phyloP scores from a whole-genome alignment of 2,113 vertebrate species.

The Odobenus rosmarus region DNA sequence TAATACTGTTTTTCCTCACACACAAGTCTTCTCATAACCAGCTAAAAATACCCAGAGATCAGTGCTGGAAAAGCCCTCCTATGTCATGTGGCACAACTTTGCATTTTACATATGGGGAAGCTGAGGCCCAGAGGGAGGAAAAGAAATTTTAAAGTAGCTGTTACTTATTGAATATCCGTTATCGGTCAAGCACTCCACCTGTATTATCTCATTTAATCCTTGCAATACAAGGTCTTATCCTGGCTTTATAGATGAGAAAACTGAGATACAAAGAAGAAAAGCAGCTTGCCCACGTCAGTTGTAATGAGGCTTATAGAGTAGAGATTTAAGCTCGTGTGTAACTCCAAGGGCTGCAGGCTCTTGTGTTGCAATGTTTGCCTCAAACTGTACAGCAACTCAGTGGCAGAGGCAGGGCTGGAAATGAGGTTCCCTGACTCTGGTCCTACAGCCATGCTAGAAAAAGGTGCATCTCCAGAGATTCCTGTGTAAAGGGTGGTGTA shows the following conservation, averaged over 20 bases:
- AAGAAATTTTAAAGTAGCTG: neutral
- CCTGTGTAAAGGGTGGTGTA: neutral
- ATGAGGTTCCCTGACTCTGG: neutral
- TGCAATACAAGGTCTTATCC: neutral
- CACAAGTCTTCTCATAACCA: neutral
- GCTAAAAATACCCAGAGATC: neutral
- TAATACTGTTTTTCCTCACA: neutral
- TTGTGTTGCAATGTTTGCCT: neutral
- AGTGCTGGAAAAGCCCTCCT: neutral
- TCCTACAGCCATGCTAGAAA: accelerated
- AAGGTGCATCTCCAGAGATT: neutral
- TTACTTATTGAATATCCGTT: neutral
- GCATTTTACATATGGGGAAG: neutral
- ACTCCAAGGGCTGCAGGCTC: neutral
- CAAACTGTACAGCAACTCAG: neutral
- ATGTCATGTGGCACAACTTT: neutral
- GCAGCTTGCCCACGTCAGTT: neutral
- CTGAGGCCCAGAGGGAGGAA: neutral
- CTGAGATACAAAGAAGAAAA: neutral
- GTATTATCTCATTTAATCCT: neutral
- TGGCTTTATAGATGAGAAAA: neutral
- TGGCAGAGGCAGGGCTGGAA: neutral
- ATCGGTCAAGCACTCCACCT: accelerated
- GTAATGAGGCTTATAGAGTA: neutral
- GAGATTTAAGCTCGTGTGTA: neutral